These are phyloP conservation scores for Hirtodrosophila histrioides DNA, from an alignment of 2,888 invertebrate genomes.

Conservation along the genomic window DNA sequence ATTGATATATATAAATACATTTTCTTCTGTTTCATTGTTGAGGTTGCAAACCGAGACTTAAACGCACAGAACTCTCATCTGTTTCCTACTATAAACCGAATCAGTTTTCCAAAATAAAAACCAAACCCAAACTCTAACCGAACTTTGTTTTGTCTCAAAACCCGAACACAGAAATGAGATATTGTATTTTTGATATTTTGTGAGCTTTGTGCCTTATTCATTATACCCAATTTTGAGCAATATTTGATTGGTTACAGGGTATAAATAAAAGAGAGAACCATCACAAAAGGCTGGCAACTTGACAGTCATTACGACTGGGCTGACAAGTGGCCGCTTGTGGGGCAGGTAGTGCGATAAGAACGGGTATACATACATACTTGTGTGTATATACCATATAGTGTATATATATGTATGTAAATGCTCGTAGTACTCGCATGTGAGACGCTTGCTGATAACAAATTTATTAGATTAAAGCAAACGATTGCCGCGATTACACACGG, in stretches of 20 bases:
- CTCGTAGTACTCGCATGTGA: constrained; percentile 19
- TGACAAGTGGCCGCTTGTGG: constrained; percentile 47
- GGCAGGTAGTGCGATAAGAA: constrained; percentile 53
- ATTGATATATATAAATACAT: no score
- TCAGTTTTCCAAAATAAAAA: no score
- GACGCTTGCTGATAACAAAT: constrained; percentile 73
- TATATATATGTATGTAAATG: constrained; percentile 7
- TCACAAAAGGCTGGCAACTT: constrained; percentile 43
- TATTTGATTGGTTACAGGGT: not conserved
- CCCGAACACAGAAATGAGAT: no score
- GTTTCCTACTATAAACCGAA: no score
- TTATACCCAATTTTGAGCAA: not conserved
- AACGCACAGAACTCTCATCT: no score
- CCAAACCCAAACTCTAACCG: no score
- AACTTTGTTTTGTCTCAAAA: no score
- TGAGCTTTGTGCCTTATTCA: not conserved
- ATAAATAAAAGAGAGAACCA: constrained; percentile 13
- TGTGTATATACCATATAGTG: not conserved
- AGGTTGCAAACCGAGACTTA: no score
- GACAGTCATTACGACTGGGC: constrained; percentile 34
- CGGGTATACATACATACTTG: constrained; percentile 11
- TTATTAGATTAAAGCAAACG: constrained; percentile 78
- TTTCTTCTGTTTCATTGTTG: no score
- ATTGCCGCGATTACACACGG: constrained; percentile 69
- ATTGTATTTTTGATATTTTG: no score